Evolutionary conservation across 2,888 invertebrate genomes (phyloP).

Genomic region (Tholera decimalis): DNA sequence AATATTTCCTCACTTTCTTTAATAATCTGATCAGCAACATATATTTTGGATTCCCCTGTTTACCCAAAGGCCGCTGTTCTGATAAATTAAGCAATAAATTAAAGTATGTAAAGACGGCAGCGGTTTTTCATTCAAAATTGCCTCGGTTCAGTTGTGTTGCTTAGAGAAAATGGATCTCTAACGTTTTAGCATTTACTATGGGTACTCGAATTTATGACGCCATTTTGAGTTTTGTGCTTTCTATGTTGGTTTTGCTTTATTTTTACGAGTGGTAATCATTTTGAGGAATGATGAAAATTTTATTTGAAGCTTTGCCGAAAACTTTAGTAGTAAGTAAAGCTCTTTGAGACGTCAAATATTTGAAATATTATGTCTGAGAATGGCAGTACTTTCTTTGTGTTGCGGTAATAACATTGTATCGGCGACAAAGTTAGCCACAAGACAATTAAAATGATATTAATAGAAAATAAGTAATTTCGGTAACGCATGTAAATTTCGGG

Average conservation of each 20-base stretch:
- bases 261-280: slow-evolving; percentile 42
- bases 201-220: slow-evolving; percentile 53
- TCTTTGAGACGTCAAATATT: background rate
- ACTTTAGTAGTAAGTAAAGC: slow-evolving; percentile 22
- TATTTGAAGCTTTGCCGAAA: slow-evolving; percentile 17
- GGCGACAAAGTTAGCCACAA: background rate
- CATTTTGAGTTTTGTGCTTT: slow-evolving; percentile 33
- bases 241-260: slow-evolving; percentile 26
- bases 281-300: slow-evolving; percentile 35
- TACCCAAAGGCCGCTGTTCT: slow-evolving; percentile 61
- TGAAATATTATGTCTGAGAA: too few species aligned
- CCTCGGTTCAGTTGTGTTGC: slow-evolving; percentile 63
- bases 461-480: too few species aligned
- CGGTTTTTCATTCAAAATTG: slow-evolving; percentile 78
- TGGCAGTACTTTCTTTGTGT: background rate
- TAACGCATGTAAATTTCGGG: too few species aligned
- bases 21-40: slow-evolving; percentile 22
- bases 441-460: too few species aligned
- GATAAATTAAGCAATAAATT: slow-evolving; percentile 85
- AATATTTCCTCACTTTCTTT: background rate
- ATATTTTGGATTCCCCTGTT: slow-evolving; percentile 31
- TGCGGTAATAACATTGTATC: background rate
- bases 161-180: slow-evolving; percentile 64
- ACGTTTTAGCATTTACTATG: slow-evolving; percentile 54
- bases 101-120: slow-evolving; percentile 68